Evolutionary conservation across 92 coral and sea anemone species (phyloP).

Genomic region (Galaxea fascicularis): DNA sequence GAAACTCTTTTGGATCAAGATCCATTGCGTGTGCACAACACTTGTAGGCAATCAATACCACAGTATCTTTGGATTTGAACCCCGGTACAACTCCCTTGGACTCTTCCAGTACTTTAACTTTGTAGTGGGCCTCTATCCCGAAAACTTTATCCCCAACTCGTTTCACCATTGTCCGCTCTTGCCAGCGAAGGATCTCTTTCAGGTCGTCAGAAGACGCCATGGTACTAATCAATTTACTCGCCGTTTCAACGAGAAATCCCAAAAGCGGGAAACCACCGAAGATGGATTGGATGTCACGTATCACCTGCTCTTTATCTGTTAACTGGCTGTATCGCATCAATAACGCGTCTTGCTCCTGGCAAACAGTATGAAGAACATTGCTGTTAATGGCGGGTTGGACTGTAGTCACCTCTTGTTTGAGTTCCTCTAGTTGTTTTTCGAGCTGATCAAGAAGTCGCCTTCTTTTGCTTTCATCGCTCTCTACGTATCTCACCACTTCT

Average conservation of each 20-base stretch:
- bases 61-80: constrained; percentile 18
- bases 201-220: constrained; percentile 14
- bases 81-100: not conserved
- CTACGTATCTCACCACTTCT: constrained; percentile 20
- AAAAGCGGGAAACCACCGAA: constrained; percentile 15
- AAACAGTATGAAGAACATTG: not conserved
- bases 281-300: not conserved
- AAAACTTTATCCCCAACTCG: constrained; percentile 5
- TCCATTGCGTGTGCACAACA: constrained; percentile 19
- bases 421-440: not conserved
- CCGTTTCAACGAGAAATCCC: constrained; percentile 24
- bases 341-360: constrained; percentile 15
- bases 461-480: constrained; percentile 39
- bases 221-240: constrained; percentile 4
- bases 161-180: constrained; percentile 6
- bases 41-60: constrained; percentile 30
- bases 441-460: not conserved
- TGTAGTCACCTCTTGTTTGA: constrained; percentile 6
- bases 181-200: constrained; percentile 36
- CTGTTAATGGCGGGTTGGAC: constrained; percentile 14
- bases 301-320: not conserved
- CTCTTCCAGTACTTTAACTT: constrained; percentile 25
- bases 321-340: constrained; percentile 32
- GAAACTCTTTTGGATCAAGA: constrained; percentile 13
- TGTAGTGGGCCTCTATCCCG: constrained; percentile 35